Evolutionary conservation across 2,797 vertebrate species (phyloP), one percentile per base, ranked within the genome.

Genomic region (Limosa lapponica): DNA sequence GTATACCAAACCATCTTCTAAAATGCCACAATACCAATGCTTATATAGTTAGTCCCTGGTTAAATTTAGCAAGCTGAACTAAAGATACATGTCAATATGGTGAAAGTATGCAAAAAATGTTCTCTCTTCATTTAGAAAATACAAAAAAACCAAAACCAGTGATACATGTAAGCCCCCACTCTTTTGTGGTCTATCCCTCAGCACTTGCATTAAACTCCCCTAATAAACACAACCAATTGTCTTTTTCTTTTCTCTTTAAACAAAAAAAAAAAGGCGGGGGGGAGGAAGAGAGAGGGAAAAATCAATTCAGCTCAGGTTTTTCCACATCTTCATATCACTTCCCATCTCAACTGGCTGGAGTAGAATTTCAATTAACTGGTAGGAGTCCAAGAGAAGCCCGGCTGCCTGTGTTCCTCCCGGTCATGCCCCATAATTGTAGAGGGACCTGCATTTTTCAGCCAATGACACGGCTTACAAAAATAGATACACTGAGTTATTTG

Each of bases 381-480:
- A 95, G 72, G 64, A 95, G 49, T 85, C 88, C 95, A 94, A 97
- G 92, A 93, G 95, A 95, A 96, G 95, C 77, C 88, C 25, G 82
- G 87, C 90, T 82, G 93, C 91, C 85, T 95, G 90, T 96, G 87
- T 71, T 97, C 92, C 95, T 98, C 88, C 84, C 10, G 85, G 95
- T 97, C 97, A 96, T 93, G 94, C 95, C 96, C 95, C 93, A 96
- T 97, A 96, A 98, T 95, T 98, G 97, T 95, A 97, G 94, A 97
- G 93, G 95, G 97, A 95, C 95, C 92, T 97, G 95, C 94, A 96
- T 97, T 97, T 98, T 97, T 97, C 97, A 96, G 96, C 96, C 97
- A 97, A 97, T 97, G 97, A 97, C 92, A 97, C 43, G 62, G 96
- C 97, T 97, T 97, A 98, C 95, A 97, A 95, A 97, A 98, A 97